Conservation (phyloP, 2,888 invertebrate genomes). For the Eupeodes latifasciatus region DNA sequence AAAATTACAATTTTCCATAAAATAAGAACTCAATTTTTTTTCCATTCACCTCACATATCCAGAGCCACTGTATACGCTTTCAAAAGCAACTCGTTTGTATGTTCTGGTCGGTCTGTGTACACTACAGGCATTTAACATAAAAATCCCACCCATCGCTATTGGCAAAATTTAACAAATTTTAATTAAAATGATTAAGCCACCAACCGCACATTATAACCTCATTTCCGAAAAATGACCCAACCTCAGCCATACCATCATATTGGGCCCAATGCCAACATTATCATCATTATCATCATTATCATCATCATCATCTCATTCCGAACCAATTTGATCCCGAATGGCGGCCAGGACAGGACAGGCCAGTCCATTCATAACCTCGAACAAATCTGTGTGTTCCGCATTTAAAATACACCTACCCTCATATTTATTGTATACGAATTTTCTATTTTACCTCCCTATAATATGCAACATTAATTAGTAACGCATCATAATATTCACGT, state of each 20-base stretch:
- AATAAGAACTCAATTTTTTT: no score
- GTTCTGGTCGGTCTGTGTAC: neutral
- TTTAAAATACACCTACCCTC: slow-evolving; percentile 26
- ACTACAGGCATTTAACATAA: slow-evolving; percentile 42
- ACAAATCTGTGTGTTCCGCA: slow-evolving; percentile 68
- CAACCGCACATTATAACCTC: slow-evolving; percentile 60
- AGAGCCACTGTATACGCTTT: neutral
- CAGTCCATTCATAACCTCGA: slow-evolving; percentile 42
- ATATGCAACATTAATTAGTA: slow-evolving; percentile 74
- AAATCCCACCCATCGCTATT: slow-evolving; percentile 22
- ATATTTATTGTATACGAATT: slow-evolving; percentile 44
- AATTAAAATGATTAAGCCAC: slow-evolving; percentile 68
- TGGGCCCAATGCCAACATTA: slow-evolving; percentile 12
- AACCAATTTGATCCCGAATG: neutral
- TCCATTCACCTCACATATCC: no score
- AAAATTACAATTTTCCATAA: no score
- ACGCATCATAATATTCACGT: slow-evolving; percentile 72
- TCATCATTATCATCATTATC: neutral
- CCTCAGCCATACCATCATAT: neutral
- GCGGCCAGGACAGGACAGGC: neutral
- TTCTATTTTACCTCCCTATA: slow-evolving; percentile 58
- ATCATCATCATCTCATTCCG: neutral
- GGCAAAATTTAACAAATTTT: slow-evolving; percentile 67
- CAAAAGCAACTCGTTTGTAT: neutral
- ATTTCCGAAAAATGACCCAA: slow-evolving; percentile 20